Conservation (phyloP, 2,113 vertebrate species). For the Synodontis membranacea region DNA sequence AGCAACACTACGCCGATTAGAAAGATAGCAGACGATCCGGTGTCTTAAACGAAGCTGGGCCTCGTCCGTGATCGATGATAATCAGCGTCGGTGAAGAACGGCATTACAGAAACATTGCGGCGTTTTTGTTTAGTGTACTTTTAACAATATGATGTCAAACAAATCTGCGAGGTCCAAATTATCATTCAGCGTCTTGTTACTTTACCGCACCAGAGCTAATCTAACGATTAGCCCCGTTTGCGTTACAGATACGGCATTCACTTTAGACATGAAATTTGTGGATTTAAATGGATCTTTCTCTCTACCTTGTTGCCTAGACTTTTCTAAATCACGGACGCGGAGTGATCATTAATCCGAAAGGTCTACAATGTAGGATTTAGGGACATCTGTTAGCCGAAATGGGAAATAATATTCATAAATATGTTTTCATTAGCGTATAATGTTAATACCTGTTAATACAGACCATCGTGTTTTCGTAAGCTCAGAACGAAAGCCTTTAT, state of each 20-base stretch:
- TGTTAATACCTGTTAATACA: too few species aligned
- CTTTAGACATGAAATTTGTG: neutral
- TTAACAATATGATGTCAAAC: neutral
- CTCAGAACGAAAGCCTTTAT: too few species aligned
- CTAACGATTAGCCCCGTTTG: neutral
- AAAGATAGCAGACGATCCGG: conserved; percentile 61
- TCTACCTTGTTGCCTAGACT: too few species aligned
- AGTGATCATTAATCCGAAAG: too few species aligned
- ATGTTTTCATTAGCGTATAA: too few species aligned
- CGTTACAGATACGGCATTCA: neutral
- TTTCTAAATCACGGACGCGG: too few species aligned
- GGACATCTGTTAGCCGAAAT: too few species aligned
- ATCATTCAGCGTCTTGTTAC: neutral
- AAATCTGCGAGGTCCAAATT: neutral
- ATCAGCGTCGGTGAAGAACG: neutral
- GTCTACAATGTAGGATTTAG: too few species aligned
- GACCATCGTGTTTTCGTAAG: too few species aligned
- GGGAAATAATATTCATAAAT: too few species aligned
- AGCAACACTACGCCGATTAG: conserved; percentile 64
- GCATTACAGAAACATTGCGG: neutral
- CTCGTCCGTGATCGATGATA: neutral
- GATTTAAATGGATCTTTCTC: too few species aligned
- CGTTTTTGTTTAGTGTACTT: neutral
- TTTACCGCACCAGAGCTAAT: neutral
- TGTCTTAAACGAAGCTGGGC: conserved; percentile 47